Percentiles rank a stretch among this genome's conserved stretches.
Conservation (phyloP, 37 sponge, comb jelly and placozoan genomes). For the Halichondria panicea region DNA sequence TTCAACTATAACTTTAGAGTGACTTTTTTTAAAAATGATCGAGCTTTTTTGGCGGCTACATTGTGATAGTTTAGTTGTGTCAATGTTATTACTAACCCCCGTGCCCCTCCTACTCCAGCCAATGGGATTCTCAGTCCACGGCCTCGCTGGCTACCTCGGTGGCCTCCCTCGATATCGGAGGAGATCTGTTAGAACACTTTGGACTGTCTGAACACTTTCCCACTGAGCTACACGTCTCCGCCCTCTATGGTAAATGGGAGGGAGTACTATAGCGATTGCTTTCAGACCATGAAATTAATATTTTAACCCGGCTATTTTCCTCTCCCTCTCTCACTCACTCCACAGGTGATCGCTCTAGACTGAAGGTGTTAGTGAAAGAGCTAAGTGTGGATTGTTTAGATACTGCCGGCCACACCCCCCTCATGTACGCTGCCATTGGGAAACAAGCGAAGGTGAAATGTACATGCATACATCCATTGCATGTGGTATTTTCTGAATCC, state of each 20-base stretch:
- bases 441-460: slow-evolving; percentile 39
- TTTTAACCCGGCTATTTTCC: too few relatives aligned
- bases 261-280: too few relatives aligned
- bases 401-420: slow-evolving; percentile 63
- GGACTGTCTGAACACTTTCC: slow-evolving; percentile 15
- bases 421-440: slow-evolving; percentile 82
- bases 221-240: slow-evolving; percentile 40
- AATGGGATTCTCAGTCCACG: too few relatives aligned
- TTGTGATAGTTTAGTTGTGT: too few relatives aligned
- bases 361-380: slow-evolving; percentile 34
- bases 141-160: slow-evolving; percentile 7
- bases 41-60: too few relatives aligned
- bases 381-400: slow-evolving; percentile 61
- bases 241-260: slow-evolving; percentile 42
- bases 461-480: neutral
- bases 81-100: too few relatives aligned
- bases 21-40: too few relatives aligned
- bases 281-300: too few relatives aligned
- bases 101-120: too few relatives aligned
- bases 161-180: slow-evolving; percentile 11
- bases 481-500: neutral
- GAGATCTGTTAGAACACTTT: slow-evolving; percentile 34
- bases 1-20: too few relatives aligned
- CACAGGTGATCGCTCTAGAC: slow-evolving; percentile 38
- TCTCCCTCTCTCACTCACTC: too few relatives aligned